A percentile compares a stretch with the other conserved stretches of the same genome.
Evolutionary conservation across 1,140 invertebrate species (phyloP).

Genomic region (Drosophila ficusphila): DNA sequence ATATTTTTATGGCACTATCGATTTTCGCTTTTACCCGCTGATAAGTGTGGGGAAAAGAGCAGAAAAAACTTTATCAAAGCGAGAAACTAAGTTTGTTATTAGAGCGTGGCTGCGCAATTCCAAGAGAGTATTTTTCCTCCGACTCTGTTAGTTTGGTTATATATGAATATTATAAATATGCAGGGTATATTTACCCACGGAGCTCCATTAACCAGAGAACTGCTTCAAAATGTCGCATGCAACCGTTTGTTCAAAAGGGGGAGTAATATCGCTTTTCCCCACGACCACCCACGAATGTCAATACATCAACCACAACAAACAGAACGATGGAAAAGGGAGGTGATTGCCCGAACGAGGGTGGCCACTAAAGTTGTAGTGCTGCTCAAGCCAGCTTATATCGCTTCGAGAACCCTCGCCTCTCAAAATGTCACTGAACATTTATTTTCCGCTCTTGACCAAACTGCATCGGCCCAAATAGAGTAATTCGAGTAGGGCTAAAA

Average conservation of each 20-base stretch:
- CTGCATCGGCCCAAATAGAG: conserved; percentile 14
- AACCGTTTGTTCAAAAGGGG: background rate
- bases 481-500: conserved; percentile 26
- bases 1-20: conserved; percentile 63
- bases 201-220: conserved; percentile 33
- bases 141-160: conserved; percentile 5
- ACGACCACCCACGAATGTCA: conserved; percentile 20
- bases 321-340: no score
- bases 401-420: conserved; percentile 11
- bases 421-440: conserved; percentile 22
- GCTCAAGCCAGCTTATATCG: conserved; percentile 30
- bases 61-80: conserved; percentile 75
- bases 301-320: conserved; percentile 44
- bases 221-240: conserved; percentile 18
- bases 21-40: conserved; percentile 58
- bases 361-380: conserved; percentile 31
- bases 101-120: conserved; percentile 49
- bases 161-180: conserved; percentile 40
- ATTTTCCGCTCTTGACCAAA: conserved; percentile 10
- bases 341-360: conserved; percentile 16
- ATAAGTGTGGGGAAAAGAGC: conserved; percentile 2
- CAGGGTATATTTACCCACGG: conserved; percentile 22
- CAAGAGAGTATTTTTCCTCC: conserved; percentile 4
- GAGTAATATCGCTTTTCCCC: conserved; percentile 1
- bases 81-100: conserved; percentile 54